Conservation (phyloP, 2,888 invertebrate genomes). For the Pantelozetes paolii region DNA sequence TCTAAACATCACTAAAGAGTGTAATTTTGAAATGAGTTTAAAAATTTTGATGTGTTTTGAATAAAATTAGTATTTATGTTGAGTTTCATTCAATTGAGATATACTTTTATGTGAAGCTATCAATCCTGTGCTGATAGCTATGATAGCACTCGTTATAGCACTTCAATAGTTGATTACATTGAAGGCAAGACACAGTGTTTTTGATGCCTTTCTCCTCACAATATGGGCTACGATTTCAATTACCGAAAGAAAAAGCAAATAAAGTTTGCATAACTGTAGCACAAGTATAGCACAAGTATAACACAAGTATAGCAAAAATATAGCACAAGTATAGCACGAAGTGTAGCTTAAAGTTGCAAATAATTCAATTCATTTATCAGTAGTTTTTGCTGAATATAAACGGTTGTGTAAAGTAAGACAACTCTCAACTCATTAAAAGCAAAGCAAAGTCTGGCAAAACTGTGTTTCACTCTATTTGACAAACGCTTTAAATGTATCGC, state of each 20-base stretch:
- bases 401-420: not conserved
- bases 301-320: too few relatives aligned
- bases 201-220: slow-evolving; percentile 15
- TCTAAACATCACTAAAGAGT: too few relatives aligned
- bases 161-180: slow-evolving; percentile 24
- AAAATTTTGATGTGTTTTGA: not conserved
- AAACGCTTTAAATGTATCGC: not conserved
- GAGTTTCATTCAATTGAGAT: not conserved
- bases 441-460: not conserved
- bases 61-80: slow-evolving; percentile 16
- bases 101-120: not conserved
- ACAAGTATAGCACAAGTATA: too few relatives aligned
- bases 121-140: not conserved
- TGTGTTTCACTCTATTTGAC: not conserved
- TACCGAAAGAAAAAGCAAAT: slow-evolving; percentile 30
- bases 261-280: slow-evolving; percentile 34
- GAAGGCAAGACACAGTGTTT: not conserved
- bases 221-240: slow-evolving; percentile 20
- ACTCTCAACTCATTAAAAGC: not conserved
- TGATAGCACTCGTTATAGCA: not conserved
- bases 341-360: slow-evolving; percentile 29
- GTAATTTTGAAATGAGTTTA: too few relatives aligned
- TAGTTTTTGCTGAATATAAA: not conserved
- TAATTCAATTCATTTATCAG: slow-evolving; percentile 27
- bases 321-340: too few relatives aligned